Evolutionary conservation across 2,888 invertebrate genomes (phyloP), one percentile per base, ranked within the genome.

Genomic region (Heliconius sara): DNA sequence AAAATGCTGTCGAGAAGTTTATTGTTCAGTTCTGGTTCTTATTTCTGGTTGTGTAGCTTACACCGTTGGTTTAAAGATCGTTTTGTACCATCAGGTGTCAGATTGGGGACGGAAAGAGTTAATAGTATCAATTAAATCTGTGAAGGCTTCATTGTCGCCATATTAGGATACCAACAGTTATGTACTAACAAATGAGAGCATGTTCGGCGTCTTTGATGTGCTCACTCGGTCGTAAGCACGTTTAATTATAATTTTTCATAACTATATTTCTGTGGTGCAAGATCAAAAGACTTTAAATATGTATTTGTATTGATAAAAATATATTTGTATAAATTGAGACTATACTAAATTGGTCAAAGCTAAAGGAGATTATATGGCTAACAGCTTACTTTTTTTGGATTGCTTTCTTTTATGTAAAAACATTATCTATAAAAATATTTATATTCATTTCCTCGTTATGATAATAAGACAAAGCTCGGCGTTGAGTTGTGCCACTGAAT

Each of bases 61-160:
- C 80, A 66, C 1, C 65, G n/a, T 22, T 13, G 25, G 7, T 6
- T 74, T 88, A 89, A 85, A 85, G 88, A 84, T 79, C 68, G 80
- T 79, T 87, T 85, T 89, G 10, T 10, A 74, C 47, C 80, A 72
- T 63, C 63, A 86, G 87, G 91, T 90, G 91, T 90, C 88, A 90
- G 86, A 88, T 90, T 86, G 87, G 85, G 89, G 89, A 89, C 90
- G 87, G 85, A 85, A 86, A 83, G 86, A 87, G 84, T 88, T 93
- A 92, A 92, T 93, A 89, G 89, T 89, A 88, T 88, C 91, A 93
- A 93, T 94, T 94, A 93, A 90, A 89, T 90, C 91, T 87, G 90
- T 91, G 91, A 91, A 91, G 87, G 89, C 86, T 90, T 91, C 92
- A 91, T 92, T 92, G 89, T 88, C 34, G 79, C 85, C 87, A 84